These are phyloP conservation scores for Neoarius graeffei DNA, from an alignment of 2,113 vertebrate species.

Conservation along the genomic window DNA sequence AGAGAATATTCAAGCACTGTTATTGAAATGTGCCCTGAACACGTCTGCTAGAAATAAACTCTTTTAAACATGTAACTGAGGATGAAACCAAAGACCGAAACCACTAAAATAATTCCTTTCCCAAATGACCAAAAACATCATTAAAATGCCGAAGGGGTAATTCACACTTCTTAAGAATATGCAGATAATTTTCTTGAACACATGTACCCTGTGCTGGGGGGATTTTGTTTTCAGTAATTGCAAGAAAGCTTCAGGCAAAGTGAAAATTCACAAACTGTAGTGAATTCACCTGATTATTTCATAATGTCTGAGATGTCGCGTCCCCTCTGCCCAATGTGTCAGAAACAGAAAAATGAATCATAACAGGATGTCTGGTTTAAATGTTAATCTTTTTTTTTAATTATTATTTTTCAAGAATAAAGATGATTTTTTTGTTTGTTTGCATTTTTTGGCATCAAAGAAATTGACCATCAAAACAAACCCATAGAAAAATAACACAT, in stretches of 20 bases:
- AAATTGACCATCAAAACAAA: background rate
- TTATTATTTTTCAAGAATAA: background rate
- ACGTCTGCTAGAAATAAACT: background rate
- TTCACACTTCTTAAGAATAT: background rate
- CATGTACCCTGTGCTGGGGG: background rate
- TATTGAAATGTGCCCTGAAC: background rate
- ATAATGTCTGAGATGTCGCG: background rate
- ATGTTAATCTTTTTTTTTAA: background rate
- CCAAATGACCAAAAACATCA: background rate
- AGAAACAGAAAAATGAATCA: background rate
- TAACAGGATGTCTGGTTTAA: too few relatives aligned
- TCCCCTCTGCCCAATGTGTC: background rate
- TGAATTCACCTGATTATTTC: background rate
- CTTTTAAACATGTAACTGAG: background rate
- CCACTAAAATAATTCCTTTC: background rate
- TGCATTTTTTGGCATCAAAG: background rate
- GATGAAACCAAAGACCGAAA: background rate
- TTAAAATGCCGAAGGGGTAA: background rate
- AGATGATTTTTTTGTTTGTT: background rate
- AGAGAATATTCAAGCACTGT: background rate
- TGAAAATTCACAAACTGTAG: background rate
- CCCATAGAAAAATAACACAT: background rate
- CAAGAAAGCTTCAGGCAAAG: background rate
- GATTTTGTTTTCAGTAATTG: background rate
- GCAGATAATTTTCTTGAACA: background rate